Base-by-base conservation (phyloP, 1,140 invertebrate genomes). In the Drosophila tropicalis region DNA sequence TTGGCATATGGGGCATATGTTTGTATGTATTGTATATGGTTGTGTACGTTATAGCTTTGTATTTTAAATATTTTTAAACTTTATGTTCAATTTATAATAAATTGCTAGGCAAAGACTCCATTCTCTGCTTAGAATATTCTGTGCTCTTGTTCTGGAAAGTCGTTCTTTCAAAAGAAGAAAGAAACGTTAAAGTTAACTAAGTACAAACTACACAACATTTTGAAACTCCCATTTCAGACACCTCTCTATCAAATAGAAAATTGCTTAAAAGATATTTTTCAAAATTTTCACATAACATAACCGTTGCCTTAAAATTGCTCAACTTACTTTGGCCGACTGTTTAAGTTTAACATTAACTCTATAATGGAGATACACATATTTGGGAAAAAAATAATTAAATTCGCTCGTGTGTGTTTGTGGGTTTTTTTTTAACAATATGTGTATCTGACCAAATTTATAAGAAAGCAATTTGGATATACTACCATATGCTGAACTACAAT, bases 211-310 rank as follows among this genome's bases (percentile, higher is more conserved):
- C 57, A 58, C 57, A 57, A 70, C 57, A 61, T 72, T 72, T 65
- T 66, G 39, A 83, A 83, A 70, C 58, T 65, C 67, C 5, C 22
- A 66, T 63, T 67, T 69, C 60, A 76, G 72, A 75, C 81, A 7
- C 72, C 51, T 89, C 80, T 89, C 80, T 89, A 89, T 89, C 84
- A 75, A 71, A 89, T 89, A 89, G 84, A 78, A 70, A 89, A 89
- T 89, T 89, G 80, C 85, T 89, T 89, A 67, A 65, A 72, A 51
- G 84, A 75, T 73, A 58, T 63, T 44, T 47, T 17, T 47, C 9
- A 19, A 5, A 69, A 67, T 44, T 65, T 58, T 62, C 51, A 12
- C 36, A 62, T 36, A 71, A 62, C 47, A 67, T 56, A 63, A 69
- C 64, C 44, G 74, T 47, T 13, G 22, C 39, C 41, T 63, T 62